Evolutionary conservation across 2,113 vertebrate species (phyloP).

Genomic region (Thamnophis sirtalis): DNA sequence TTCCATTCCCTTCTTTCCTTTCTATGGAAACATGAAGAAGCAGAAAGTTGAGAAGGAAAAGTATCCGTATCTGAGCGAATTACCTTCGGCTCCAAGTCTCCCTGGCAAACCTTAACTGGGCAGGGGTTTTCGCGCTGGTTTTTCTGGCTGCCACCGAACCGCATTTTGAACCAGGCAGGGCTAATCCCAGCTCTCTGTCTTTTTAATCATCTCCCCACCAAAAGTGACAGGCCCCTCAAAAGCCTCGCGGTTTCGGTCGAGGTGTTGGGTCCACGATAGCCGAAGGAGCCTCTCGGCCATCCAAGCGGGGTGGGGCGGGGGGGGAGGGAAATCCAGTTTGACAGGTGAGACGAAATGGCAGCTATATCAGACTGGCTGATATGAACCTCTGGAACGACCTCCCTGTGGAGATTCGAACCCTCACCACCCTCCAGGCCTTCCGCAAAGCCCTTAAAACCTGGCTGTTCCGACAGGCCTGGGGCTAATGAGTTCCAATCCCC

Average conservation of each 20-base stretch:
- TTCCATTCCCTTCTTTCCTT: too few species aligned
- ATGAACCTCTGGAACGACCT: too few species aligned
- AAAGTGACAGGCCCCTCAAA: not conserved
- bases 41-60: not conserved
- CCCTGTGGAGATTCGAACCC: too few species aligned
- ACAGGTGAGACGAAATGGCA: not conserved
- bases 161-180: not conserved
- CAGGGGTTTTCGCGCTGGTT: not conserved
- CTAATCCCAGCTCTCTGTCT: not conserved
- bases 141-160: not conserved
- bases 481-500: too few species aligned
- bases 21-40: not conserved
- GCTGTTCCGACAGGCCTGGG: too few species aligned
- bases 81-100: too few species aligned
- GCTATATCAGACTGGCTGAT: fast-evolving
- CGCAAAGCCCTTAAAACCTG: too few species aligned
- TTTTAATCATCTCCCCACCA: fast-evolving
- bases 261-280: not conserved
- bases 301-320: fast-evolving
- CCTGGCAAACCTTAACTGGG: not conserved
- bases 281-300: not conserved
- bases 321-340: not conserved
- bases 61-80: too few species aligned
- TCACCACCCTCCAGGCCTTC: too few species aligned
- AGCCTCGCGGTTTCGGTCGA: not conserved